Evolutionary conservation across 2,113 vertebrate genomes (phyloP).

Genomic region (Phyllostomus hastatus): DNA sequence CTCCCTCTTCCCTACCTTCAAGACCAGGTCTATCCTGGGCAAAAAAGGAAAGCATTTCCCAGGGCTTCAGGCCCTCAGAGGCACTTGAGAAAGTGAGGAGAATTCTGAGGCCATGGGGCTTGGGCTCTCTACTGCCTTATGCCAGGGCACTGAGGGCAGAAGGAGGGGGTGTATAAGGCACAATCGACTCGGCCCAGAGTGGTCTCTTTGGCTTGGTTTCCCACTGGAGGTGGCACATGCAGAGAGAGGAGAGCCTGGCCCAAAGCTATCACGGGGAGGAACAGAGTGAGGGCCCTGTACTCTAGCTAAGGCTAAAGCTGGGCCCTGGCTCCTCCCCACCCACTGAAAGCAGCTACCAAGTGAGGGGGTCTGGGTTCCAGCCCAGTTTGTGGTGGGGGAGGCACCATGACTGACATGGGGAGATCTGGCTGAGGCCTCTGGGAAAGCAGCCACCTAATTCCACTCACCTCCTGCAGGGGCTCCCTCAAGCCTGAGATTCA

Average conservation of each 20-base stretch:
- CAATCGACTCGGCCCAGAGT: conserved; percentile 36
- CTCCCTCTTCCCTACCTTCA: not conserved
- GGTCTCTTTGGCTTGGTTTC: conserved; percentile 62
- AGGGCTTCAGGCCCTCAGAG: not conserved
- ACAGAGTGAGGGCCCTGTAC: not conserved
- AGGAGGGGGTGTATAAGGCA: conserved; percentile 20
- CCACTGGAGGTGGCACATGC: not conserved
- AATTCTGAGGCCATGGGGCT: conserved; percentile 5
- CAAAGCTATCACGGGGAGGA: not conserved
- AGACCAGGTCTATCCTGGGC: conserved; percentile 23
- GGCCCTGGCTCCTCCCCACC: conserved; percentile 9
- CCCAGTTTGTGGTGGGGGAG: not conserved
- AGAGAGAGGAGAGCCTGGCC: not conserved
- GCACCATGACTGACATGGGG: not conserved
- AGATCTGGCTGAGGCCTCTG: conserved; percentile 36
- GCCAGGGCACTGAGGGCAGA: not conserved
- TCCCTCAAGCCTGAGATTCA: conserved; percentile 24
- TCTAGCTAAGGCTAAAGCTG: conserved; percentile 10
- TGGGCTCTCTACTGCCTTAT: not conserved
- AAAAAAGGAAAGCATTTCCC: conserved; percentile 24
- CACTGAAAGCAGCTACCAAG: conserved; percentile 43
- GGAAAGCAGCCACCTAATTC: conserved; percentile 21
- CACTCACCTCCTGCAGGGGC: not conserved
- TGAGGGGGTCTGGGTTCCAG: conserved; percentile 18
- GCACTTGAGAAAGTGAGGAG: not conserved